Conservation (phyloP, 2,888 invertebrate species). For the Emmelina monodactyla region DNA sequence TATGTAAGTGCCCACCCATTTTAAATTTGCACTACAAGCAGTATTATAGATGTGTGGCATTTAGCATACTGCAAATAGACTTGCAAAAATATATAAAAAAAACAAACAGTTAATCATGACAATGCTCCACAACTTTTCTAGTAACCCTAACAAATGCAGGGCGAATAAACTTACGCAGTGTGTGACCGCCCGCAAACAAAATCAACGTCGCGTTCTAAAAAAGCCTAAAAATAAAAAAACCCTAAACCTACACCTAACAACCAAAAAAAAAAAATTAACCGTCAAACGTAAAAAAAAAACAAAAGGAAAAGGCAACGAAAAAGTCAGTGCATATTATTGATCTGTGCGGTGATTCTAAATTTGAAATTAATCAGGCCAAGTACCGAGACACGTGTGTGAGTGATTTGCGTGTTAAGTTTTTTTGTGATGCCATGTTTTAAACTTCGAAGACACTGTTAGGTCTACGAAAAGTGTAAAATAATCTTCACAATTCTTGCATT, state of each 20-base stretch:
- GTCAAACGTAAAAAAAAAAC: not conserved
- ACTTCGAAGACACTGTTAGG: no score
- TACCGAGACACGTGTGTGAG: no score
- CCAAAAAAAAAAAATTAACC: constrained; percentile 14
- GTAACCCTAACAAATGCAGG: constrained; percentile 24
- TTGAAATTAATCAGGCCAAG: no score
- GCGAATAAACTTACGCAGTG: constrained; percentile 39
- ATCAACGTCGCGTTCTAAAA: constrained; percentile 24
- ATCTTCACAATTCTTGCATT: no score
- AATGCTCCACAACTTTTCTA: constrained; percentile 20
- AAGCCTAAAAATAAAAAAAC: constrained; percentile 12
- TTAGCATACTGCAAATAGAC: no score
- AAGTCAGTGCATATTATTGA: not conserved
- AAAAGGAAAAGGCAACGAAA: not conserved
- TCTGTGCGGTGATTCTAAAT: no score
- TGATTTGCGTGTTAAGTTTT: no score
- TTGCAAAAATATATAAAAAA: not conserved
- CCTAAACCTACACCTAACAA: constrained; percentile 3
- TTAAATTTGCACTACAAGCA: no score
- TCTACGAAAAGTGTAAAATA: no score
- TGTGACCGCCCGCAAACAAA: constrained; percentile 37
- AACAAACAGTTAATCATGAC: not conserved
- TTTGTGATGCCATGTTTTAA: no score
- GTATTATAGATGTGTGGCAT: no score
- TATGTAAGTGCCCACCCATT: no score